Evolutionary conservation across 35 echinoderm and acorn worm species (phyloP).

Genomic region (Stichopus chloronotus): DNA sequence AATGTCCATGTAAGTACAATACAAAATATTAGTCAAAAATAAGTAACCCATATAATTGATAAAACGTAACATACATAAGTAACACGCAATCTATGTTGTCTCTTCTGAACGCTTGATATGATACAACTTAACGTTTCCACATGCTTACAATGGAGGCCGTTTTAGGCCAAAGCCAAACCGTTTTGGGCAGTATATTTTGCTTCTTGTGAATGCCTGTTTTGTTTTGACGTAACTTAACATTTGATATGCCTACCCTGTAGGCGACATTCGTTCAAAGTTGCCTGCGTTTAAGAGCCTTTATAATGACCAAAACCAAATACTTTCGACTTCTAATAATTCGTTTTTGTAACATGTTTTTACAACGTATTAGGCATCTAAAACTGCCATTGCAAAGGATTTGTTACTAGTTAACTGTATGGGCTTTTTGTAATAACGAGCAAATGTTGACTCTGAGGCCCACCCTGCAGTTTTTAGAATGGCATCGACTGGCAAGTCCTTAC

Average conservation of each 20-base stretch:
- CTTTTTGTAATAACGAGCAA: conserved; percentile 8
- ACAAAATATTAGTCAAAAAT: too few relatives aligned
- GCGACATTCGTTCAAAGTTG: too few relatives aligned
- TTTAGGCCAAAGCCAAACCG: neutral
- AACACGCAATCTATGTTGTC: too few relatives aligned
- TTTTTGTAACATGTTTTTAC: neutral
- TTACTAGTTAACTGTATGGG: neutral
- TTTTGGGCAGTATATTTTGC: neutral
- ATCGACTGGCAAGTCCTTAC: neutral
- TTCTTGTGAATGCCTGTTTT: too few relatives aligned
- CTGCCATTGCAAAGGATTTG: neutral
- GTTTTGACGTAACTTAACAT: too few relatives aligned
- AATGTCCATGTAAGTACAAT: too few relatives aligned
- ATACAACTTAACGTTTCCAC: neutral
- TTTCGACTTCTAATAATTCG: neutral
- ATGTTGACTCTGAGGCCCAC: conserved; percentile 38
- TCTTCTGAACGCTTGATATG: neutral
- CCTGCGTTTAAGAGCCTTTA: too few relatives aligned
- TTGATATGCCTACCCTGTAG: too few relatives aligned
- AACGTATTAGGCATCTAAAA: neutral
- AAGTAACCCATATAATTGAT: too few relatives aligned
- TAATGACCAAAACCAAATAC: neutral
- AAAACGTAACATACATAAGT: too few relatives aligned
- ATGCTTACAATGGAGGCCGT: neutral
- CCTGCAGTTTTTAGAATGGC: conserved; percentile 19